Evolutionary conservation across 1,140 invertebrate genomes (phyloP), one percentile per base, ranked within the genome.

Genomic region (Aphidius ervi): DNA sequence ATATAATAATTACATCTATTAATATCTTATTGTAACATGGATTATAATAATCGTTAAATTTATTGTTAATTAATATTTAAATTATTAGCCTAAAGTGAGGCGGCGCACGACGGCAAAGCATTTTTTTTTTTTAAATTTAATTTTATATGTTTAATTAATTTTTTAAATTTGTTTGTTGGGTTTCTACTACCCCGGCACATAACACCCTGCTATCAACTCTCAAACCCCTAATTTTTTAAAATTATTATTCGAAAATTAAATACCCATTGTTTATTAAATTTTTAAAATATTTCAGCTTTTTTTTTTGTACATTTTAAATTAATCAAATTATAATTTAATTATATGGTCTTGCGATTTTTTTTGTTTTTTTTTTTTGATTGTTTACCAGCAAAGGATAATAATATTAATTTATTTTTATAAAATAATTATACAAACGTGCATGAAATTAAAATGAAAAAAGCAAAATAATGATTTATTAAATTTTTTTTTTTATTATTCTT

Each of bases 1-100:
- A 71, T 74, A 79, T 80, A 79, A 80, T 80, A 78, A 80, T 80
- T 78, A 79, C 78, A 77, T 79, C 77, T 80, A 80, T 78, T 79
- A 80, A 78, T 80, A 80, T 78, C 78, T 79, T 80, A 80, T 73
- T 73, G 67, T 79, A 79, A 80, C 76, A 80, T 77, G 74, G 78
- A 79, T 76, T 76, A 76, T 77, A 78, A 77, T 76, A 78, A 70
- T 75, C 69, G 74, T 74, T 61, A 70, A 73, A 65, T 65, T 64
- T 65, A 68, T 65, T 70, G 73, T 77, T 70, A 68, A 71, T 74
- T 76, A 76, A 73, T 77, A 71, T 75, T 78, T 79, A 78, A 80
- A 78, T 77, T 73, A 77, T 79, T 77, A 77, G 74, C 74, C 77
- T 79, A 80, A 78, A 77, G 73, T 77, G 75, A 79, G 77, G 76